Conservation (phyloP, 2,113 vertebrate genomes). For the Alces alces region DNA sequence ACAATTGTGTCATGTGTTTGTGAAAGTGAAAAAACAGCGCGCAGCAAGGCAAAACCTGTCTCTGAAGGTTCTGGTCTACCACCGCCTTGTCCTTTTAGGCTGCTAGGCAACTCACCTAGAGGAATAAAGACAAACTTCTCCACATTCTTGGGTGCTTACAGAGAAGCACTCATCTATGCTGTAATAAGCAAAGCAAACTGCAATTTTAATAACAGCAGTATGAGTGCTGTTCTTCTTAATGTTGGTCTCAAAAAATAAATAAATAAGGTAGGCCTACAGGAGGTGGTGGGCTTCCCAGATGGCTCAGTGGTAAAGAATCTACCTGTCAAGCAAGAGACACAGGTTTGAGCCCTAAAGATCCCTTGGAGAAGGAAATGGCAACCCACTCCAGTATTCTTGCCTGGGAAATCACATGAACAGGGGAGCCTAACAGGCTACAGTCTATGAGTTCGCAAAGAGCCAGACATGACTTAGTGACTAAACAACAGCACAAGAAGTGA, state of each 20-base stretch:
- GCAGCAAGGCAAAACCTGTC: background rate
- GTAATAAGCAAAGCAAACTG: background rate
- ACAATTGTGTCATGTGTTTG: background rate
- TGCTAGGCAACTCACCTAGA: background rate
- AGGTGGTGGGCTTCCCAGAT: background rate
- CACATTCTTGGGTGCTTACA: background rate
- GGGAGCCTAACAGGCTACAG: background rate
- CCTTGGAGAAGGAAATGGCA: background rate
- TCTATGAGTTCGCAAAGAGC: fast-evolving
- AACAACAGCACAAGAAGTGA: background rate
- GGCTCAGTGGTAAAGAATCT: background rate
- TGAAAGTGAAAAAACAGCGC: background rate
- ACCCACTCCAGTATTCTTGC: background rate
- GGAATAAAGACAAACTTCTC: background rate
- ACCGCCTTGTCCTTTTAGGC: background rate
- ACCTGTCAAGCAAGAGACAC: background rate
- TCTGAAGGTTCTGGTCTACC: background rate
- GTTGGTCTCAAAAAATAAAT: background rate
- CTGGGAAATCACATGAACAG: background rate
- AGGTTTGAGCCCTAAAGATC: background rate
- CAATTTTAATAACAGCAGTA: background rate
- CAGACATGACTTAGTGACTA: background rate
- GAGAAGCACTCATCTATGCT: background rate
- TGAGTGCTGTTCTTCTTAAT: background rate
- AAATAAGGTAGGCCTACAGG: background rate